A percentile compares a stretch with the other conserved stretches of the same genome.
Evolutionary conservation across 2,113 vertebrate species (phyloP).

Genomic region (Cynocephalus volans): DNA sequence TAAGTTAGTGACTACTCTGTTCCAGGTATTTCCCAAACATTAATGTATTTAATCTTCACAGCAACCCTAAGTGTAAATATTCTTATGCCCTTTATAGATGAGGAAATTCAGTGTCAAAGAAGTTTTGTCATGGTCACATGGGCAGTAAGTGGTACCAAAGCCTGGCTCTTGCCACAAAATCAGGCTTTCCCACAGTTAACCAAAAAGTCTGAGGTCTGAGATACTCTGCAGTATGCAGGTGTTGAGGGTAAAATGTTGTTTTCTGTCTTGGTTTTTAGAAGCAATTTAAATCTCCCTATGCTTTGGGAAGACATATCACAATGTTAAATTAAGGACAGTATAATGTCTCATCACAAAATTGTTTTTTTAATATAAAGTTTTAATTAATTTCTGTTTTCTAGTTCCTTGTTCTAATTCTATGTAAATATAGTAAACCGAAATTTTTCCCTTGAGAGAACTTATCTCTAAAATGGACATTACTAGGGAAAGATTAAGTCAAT

Average conservation of each 20-base stretch:
- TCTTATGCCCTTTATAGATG: not conserved
- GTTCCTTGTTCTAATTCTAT: not conserved
- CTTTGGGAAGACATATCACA: not conserved
- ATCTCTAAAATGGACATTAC: not conserved
- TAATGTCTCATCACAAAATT: not conserved
- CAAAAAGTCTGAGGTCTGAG: not conserved
- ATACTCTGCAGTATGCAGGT: not conserved
- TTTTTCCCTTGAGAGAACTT: not conserved
- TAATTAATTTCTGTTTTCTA: not conserved
- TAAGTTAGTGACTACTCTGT: not conserved
- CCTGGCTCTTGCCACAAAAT: not conserved
- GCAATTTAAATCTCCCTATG: not conserved
- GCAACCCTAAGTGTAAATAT: not conserved
- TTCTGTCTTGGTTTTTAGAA: not conserved
- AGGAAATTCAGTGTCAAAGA: not conserved
- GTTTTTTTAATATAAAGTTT: not conserved
- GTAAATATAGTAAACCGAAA: not conserved
- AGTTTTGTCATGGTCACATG: not conserved
- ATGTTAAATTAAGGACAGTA: constrained; percentile 42
- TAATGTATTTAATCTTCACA: not conserved
- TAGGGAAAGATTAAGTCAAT: constrained; percentile 13
- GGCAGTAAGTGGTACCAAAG: not conserved
- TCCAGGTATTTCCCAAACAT: not conserved
- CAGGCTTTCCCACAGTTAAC: not conserved
- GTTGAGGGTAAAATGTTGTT: not conserved